phyloP scores from a whole-genome alignment of 2,797 vertebrate species.

The Myotis myotis region DNA sequence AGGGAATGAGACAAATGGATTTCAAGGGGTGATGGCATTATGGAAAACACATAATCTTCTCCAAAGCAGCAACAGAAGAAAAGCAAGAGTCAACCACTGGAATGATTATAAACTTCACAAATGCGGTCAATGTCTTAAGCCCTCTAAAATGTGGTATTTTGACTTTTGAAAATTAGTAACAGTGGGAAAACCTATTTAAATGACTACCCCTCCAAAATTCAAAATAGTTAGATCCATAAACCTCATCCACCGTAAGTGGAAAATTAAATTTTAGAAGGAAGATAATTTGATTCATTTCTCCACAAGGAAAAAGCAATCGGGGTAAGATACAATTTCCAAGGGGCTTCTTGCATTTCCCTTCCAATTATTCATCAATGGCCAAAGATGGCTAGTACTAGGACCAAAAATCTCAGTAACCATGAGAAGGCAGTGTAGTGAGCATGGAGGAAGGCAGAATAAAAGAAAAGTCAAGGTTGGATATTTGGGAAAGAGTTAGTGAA shows the following conservation, averaged over 20 bases:
- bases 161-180: slow-evolving; percentile 1
- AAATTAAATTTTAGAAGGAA: slow-evolving; percentile 36
- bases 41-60: background rate
- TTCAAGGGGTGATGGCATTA: background rate
- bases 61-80: background rate
- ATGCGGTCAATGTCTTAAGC: background rate
- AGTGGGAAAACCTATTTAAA: background rate
- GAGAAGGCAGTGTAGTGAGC: background rate
- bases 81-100: background rate
- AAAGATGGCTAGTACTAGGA: background rate
- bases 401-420: background rate
- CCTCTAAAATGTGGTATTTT: slow-evolving; percentile 11
- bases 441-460: background rate
- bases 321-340: background rate
- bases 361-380: background rate
- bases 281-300: slow-evolving; percentile 30
- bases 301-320: background rate
- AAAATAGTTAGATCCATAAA: slow-evolving; percentile 1
- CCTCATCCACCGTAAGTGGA: background rate
- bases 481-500: background rate
- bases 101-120: background rate
- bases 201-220: background rate
- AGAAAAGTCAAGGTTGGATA: background rate
- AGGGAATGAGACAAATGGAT: background rate
- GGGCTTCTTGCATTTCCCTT: background rate